phyloP scores from a whole-genome alignment of 2,797 vertebrate genomes.

The Siniperca undulata region DNA sequence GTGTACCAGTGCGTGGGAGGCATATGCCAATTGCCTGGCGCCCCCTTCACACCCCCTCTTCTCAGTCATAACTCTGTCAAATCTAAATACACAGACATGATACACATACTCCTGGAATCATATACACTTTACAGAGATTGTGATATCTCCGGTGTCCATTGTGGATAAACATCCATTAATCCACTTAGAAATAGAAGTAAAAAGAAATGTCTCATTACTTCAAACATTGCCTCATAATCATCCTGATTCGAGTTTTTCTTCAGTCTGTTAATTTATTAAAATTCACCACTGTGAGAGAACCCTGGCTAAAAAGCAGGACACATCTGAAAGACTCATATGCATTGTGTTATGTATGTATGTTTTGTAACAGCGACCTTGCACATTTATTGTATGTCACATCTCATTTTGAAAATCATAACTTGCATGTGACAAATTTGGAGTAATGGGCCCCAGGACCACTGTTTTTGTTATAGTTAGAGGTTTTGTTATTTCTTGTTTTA shows the following conservation, averaged over 20 bases:
- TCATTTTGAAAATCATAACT: background rate
- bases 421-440: background rate
- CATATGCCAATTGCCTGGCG: too few species aligned
- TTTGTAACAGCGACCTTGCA: background rate
- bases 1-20: constrained; percentile 2
- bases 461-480: background rate
- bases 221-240: background rate
- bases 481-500: too few species aligned
- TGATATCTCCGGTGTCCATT: background rate
- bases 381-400: background rate
- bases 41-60: background rate
- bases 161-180: background rate
- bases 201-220: background rate
- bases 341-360: too few species aligned
- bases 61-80: constrained; percentile 31
- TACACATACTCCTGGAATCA: background rate
- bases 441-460: background rate
- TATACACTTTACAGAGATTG: background rate
- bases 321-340: background rate
- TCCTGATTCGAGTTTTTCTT: background rate
- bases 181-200: background rate
- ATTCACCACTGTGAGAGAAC: background rate
- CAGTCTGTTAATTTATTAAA: background rate
- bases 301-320: background rate
- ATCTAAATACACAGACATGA: constrained; percentile 2